Conservation (phyloP, 2,888 invertebrate species). For the Caradrina clavipalpis region DNA sequence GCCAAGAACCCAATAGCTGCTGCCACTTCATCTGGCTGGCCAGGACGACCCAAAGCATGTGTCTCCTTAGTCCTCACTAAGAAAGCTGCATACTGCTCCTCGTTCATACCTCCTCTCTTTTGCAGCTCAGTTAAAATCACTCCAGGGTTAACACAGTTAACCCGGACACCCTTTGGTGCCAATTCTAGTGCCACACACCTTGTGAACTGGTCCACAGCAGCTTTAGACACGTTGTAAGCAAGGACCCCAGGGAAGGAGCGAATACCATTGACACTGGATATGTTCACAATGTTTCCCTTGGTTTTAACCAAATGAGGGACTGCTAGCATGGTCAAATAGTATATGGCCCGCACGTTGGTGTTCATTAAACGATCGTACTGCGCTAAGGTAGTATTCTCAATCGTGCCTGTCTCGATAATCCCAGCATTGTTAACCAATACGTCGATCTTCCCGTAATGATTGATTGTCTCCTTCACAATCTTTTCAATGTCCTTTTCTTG, state of each 20-base stretch:
- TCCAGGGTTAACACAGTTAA: slow-evolving; percentile 98
- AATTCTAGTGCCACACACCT: slow-evolving; percentile 97
- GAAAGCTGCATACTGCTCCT: slow-evolving; percentile 95
- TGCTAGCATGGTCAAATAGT: slow-evolving; percentile 96
- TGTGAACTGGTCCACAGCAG: slow-evolving; percentile 98
- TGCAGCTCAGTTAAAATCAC: slow-evolving; percentile 97
- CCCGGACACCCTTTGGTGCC: slow-evolving; percentile 95
- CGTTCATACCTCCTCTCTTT: slow-evolving; percentile 95
- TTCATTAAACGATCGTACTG: slow-evolving; percentile 98
- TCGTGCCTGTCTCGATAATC: slow-evolving; percentile 94
- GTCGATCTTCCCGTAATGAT: slow-evolving; percentile 94
- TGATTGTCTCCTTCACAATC: slow-evolving; percentile 93
- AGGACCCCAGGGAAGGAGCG: slow-evolving; percentile 97
- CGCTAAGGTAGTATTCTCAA: slow-evolving; percentile 96
- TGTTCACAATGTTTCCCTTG: slow-evolving; percentile 98
- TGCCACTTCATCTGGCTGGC: slow-evolving; percentile 96
- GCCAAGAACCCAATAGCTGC: slow-evolving; percentile 97
- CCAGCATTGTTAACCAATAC: slow-evolving; percentile 98
- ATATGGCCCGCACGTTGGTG: slow-evolving; percentile 96
- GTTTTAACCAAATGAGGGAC: slow-evolving; percentile 96
- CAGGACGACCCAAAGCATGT: slow-evolving; percentile 97
- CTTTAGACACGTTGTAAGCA: slow-evolving; percentile 98
- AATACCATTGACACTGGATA: slow-evolving; percentile 98
- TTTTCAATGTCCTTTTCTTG: slow-evolving; percentile 94
- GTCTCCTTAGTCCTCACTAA: slow-evolving; percentile 96